A percentile compares a stretch with the other conserved stretches of the same genome.
phyloP scores from a whole-genome alignment of 2,888 invertebrate genomes.

The Dione juno region DNA sequence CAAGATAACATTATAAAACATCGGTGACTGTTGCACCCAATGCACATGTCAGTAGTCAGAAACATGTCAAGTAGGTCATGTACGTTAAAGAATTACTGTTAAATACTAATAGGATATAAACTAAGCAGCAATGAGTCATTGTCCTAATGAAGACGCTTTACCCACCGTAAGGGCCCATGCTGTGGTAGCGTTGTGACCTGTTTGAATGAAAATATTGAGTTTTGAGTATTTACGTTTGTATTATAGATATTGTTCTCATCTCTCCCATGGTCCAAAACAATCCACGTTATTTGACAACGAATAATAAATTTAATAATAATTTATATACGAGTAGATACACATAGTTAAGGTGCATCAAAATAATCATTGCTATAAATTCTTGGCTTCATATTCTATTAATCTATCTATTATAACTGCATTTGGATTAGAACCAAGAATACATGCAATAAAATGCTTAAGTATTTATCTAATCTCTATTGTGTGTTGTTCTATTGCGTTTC shows the following conservation, averaged over 20 bases:
- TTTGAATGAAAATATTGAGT: too few relatives aligned
- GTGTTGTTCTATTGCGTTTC: not conserved
- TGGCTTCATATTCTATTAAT: conserved; percentile 29
- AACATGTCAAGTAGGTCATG: not conserved
- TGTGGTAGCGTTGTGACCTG: too few relatives aligned
- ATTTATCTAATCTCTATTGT: conserved; percentile 21
- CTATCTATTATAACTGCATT: conserved; percentile 31
- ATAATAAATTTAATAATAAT: too few relatives aligned
- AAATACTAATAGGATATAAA: not conserved
- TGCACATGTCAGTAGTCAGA: not conserved
- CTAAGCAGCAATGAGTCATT: not conserved
- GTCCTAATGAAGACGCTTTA: not conserved
- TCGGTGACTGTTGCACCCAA: too few relatives aligned
- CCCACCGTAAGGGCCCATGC: too few relatives aligned
- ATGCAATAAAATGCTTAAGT: conserved; percentile 21
- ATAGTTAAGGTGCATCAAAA: conserved; percentile 5
- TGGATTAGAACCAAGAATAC: conserved; percentile 36
- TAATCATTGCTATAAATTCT: conserved; percentile 20
- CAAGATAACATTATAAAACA: too few relatives aligned
- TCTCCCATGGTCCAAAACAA: too few relatives aligned
- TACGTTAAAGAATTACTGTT: not conserved
- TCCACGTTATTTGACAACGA: too few relatives aligned
- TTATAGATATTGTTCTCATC: too few relatives aligned
- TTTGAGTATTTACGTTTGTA: too few relatives aligned
- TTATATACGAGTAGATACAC: not conserved